Evolutionary conservation across 1,140 invertebrate genomes (phyloP).

Genomic region (Formica selysi): DNA sequence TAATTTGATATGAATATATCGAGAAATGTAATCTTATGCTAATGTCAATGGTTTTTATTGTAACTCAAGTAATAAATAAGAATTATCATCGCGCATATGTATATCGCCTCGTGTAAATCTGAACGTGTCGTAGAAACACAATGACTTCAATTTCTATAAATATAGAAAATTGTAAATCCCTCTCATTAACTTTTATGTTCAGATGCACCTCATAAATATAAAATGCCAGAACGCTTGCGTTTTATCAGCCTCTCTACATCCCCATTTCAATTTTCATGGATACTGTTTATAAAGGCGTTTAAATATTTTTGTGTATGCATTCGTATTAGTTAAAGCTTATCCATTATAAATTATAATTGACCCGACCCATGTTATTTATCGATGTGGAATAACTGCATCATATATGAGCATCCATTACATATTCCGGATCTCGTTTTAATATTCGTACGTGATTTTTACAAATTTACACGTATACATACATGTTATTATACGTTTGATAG

Average conservation of each 20-base stretch:
- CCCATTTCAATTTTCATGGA: slow-evolving; percentile 16
- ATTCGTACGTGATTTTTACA: slow-evolving; percentile 17
- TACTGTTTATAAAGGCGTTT: slow-evolving; percentile 19
- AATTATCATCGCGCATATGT: not conserved
- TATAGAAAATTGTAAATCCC: not conserved
- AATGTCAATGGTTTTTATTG: not conserved
- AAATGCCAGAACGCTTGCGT: not conserved
- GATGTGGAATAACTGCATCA: slow-evolving; percentile 18
- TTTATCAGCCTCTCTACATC: not conserved
- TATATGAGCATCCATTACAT: not conserved
- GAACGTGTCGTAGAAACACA: not conserved
- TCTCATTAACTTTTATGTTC: not conserved
- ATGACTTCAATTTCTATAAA: not conserved
- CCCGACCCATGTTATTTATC: slow-evolving; percentile 15
- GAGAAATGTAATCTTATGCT: not conserved
- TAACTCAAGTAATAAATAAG: not conserved
- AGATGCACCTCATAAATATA: not conserved
- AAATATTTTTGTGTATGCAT: slow-evolving; percentile 30
- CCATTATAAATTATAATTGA: slow-evolving; percentile 54
- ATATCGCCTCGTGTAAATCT: not conserved
- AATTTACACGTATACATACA: not conserved
- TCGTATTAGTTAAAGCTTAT: slow-evolving; percentile 45
- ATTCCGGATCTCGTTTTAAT: slow-evolving; percentile 13
- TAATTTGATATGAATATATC: not conserved
- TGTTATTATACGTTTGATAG: not conserved